phyloP scores from a whole-genome alignment of 2,113 vertebrate genomes.

The Cyanoramphus novaezelandiae region DNA sequence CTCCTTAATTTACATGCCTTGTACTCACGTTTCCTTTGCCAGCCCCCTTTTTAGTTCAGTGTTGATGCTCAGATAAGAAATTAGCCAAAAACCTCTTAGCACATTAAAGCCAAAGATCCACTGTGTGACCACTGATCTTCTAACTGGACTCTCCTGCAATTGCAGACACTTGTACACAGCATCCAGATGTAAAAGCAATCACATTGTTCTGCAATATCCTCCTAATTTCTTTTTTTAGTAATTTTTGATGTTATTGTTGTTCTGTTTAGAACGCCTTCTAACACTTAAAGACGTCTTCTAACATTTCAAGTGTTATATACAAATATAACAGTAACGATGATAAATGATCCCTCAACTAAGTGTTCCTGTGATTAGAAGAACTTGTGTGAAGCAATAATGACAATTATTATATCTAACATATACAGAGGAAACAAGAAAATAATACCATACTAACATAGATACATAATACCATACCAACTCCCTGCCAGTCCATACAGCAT shows the following conservation, averaged over 20 bases:
- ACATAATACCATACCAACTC: not conserved
- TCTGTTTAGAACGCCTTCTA: not conserved
- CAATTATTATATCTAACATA: not conserved
- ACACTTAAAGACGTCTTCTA: not conserved
- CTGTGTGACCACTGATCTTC: not conserved
- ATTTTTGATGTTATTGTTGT: not conserved
- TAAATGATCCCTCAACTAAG: not conserved
- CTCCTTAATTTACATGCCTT: not conserved
- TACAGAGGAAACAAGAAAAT: not conserved
- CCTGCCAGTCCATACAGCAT: not conserved
- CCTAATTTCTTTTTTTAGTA: not conserved
- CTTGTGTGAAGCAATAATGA: not conserved
- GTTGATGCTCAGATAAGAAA: not conserved
- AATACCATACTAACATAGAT: not conserved
- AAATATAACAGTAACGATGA: not conserved
- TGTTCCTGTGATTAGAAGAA: not conserved
- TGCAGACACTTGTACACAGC: not conserved
- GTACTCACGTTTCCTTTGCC: not conserved
- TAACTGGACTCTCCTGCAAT: not conserved
- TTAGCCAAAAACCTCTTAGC: not conserved
- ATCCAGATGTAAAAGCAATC: not conserved
- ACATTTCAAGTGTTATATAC: not conserved
- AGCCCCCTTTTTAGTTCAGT: not conserved
- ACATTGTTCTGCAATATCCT: not conserved
- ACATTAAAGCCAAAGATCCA: not conserved